Conservation (phyloP, 2,113 vertebrate species). For the Boleophthalmus pectinirostris region DNA sequence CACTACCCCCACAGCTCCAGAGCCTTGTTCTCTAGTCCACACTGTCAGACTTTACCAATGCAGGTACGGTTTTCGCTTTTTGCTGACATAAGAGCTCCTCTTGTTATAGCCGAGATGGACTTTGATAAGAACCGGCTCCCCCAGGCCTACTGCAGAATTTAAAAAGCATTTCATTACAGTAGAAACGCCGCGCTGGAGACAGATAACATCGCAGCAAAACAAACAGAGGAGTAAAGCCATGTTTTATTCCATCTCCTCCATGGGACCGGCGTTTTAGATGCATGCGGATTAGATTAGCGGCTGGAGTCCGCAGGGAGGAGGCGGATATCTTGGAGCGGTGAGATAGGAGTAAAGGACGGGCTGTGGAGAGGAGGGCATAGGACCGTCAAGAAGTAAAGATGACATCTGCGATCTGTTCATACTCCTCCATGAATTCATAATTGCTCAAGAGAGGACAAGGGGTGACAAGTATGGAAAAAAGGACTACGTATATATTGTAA, state of each 20-base stretch:
- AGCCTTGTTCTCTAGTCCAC: neutral
- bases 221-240: slow-evolving; percentile 9
- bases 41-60: slow-evolving; percentile 16
- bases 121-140: slow-evolving; percentile 35
- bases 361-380: neutral
- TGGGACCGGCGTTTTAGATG: slow-evolving; percentile 34
- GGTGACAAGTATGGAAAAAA: no score
- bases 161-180: slow-evolving; percentile 35
- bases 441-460: no score
- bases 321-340: slow-evolving; percentile 20
- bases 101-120: slow-evolving; percentile 10
- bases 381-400: neutral
- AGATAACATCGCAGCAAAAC: slow-evolving; percentile 23
- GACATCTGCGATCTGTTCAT: no score
- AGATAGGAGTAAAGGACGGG: slow-evolving; percentile 26
- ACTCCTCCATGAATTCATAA: no score
- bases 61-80: slow-evolving; percentile 34
- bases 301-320: slow-evolving; percentile 5
- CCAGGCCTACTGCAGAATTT: slow-evolving; percentile 13
- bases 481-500: no score
- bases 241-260: slow-evolving; percentile 26
- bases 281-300: slow-evolving; percentile 30
- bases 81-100: slow-evolving; percentile 24
- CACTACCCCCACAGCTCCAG: slow-evolving; percentile 25
- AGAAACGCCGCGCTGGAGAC: slow-evolving; percentile 19